phyloP scores from a whole-genome alignment of 2,113 vertebrate species.

The Emydura subglobosa region DNA sequence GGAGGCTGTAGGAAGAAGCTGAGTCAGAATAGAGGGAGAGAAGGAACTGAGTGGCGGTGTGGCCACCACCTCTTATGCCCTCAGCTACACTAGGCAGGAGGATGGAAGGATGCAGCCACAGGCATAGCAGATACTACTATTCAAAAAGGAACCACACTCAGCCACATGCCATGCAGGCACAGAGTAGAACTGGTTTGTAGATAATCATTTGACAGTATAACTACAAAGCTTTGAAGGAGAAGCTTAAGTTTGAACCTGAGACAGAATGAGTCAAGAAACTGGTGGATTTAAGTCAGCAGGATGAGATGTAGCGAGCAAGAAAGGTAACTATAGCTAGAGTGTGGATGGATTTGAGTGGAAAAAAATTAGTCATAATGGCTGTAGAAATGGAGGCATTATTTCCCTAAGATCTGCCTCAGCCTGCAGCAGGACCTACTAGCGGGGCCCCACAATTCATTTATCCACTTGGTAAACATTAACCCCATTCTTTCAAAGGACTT shows the following conservation, averaged over 20 bases:
- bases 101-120: not conserved
- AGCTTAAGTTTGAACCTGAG: not conserved
- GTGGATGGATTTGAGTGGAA: not conserved
- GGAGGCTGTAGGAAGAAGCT: not conserved
- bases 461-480: not conserved
- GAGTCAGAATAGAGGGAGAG: not conserved
- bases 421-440: not conserved
- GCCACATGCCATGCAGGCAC: too few relatives aligned
- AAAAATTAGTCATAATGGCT: not conserved
- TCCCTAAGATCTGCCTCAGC: not conserved
- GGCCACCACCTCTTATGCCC: not conserved
- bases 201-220: not conserved
- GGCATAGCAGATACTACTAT: not conserved
- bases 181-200: too few relatives aligned
- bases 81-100: not conserved
- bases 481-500: not conserved
- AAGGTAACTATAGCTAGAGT: too few relatives aligned
- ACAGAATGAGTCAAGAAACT: not conserved
- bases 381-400: not conserved
- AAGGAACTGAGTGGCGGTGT: not conserved
- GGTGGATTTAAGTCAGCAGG: too few relatives aligned
- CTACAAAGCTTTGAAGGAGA: not conserved
- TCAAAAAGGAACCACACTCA: too few relatives aligned
- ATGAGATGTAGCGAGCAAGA: too few relatives aligned
- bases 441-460: not conserved